Base-by-base conservation (phyloP, 2,888 invertebrate species). In the Cistogaster globosa region DNA sequence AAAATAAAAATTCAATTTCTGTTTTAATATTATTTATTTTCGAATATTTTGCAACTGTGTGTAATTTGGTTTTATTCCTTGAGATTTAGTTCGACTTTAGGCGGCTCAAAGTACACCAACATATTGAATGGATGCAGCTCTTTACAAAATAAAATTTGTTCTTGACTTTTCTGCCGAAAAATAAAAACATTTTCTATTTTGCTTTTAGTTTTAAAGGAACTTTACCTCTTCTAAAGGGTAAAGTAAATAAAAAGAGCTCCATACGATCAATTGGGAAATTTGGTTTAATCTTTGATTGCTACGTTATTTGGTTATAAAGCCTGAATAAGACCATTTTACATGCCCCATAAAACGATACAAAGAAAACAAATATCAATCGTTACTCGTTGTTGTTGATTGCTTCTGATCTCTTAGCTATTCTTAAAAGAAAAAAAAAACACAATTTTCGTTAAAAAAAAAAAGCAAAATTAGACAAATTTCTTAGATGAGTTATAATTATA, bases 341-440 rank as follows among this genome's bases (percentile, higher is more conserved):
- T 82, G 74, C 81, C 36, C 26, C 36, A 62, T 32, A 62, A 69
- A 38, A 78, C 62, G 78, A 42, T 78, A 53, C 45, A 69, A 76
- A 67, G 48, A 48, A 75, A 72, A 76, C 60, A 60, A 80, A 67
- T 62, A 75, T 78, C 75, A 89, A 89, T 89, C 88, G 88, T 89
- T 89, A 91, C 92, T 92, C 91, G 92, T 92, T 92, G 92, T 92
- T 92, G 92, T 92, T 92, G 92, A 91, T 92, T 92, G 92, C 91
- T 92, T 92, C 92, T 92, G 92, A 90, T 92, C 91, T 91, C 91
- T 91, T 84, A 87, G 86, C 57, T 86, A 62, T 77, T 83, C 80
- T 83, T 67, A 20, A n/a, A 26, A 18, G 38, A 42, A 60, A 32
- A 32, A n/a, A n/a, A n/a, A n/a, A n/a, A n/a, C n/a, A n/a, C n/a